Conservation (phyloP, 2,113 vertebrate species). For the Gymnorhina tibicen region DNA sequence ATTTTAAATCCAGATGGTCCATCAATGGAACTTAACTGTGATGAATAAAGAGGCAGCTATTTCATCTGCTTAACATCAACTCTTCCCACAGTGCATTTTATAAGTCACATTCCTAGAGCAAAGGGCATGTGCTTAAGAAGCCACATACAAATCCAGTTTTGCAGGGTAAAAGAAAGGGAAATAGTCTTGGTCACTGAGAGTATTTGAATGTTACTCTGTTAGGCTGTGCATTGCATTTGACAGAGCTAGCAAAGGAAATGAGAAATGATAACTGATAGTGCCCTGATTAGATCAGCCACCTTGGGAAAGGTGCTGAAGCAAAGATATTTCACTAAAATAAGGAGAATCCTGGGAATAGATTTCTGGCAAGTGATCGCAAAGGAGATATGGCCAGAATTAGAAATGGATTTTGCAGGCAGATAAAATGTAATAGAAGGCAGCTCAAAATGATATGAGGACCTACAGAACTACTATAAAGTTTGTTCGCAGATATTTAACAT, state of each 20-base stretch:
- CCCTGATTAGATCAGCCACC: conserved; percentile 76
- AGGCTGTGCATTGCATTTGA: conserved; percentile 58
- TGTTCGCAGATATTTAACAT: conserved; percentile 68
- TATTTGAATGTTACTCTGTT: conserved; percentile 66
- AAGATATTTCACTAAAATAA: conserved; percentile 77
- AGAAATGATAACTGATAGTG: conserved; percentile 71
- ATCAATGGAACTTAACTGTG: not conserved
- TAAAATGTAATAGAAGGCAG: conserved; percentile 69
- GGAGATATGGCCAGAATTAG: conserved; percentile 75
- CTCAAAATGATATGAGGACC: conserved; percentile 61
- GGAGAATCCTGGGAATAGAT: conserved; percentile 72
- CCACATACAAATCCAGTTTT: not conserved
- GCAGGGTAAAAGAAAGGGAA: not conserved
- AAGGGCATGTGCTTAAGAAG: not conserved
- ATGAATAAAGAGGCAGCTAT: not conserved
- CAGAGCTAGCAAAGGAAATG: conserved; percentile 71
- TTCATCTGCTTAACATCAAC: not conserved
- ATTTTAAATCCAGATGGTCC: not conserved
- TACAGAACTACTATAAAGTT: conserved; percentile 54
- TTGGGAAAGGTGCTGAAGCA: conserved; percentile 79
- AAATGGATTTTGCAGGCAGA: conserved; percentile 76
- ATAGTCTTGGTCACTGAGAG: not conserved
- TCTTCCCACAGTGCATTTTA: not conserved
- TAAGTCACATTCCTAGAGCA: not conserved
- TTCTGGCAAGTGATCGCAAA: conserved; percentile 63